Evolutionary conservation across 1,140 invertebrate genomes (phyloP), one percentile per base, ranked within the genome.

Genomic region (Pararge aegeria): DNA sequence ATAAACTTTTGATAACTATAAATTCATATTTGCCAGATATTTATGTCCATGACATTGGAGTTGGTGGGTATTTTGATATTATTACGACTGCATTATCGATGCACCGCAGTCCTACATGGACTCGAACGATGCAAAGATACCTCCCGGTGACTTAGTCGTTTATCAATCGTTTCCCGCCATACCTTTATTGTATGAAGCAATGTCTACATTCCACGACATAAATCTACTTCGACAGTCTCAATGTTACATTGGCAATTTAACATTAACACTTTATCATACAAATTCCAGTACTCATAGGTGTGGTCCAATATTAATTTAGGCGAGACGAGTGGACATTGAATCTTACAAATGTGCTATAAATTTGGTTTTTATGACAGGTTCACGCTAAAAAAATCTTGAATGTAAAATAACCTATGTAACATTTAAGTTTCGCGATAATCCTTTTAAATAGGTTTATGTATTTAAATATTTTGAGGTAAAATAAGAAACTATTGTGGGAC

Each of bases 241-340:
- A 50, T 57, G 55, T 57, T 57, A 57, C 38, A 49, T 57, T 57
- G 18, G 46, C 46, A 57, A 57, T 57, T 49, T 50, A 50, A 49
- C 55, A 40, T 18, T 38, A 24, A 49, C 55, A 50, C 19, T 38
- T 13, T 18, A 57, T 34, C 10, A 34, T n/a, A 50, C 55, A 34
- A 57, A 57, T 57, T 57, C 55, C 38, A 50, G 55, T 37, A 20
- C 50, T 53, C 42, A 34, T 30, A 50, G 55, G 55, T 24, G 55
- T 57, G 55, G 55, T 57, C 44, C 40, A 27, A 30, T 49, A 48
- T 49, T n/a, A 55, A 48, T 56, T 34, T 34, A 34, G 30, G 30
- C 42, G 42, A 56, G 21, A 19, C 34, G n/a, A 19, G 12, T 16
- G 5, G 50, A 53, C 50, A 53, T 53, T 53, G 30, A 53, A 38